These are phyloP conservation scores for Cryptoleucopteryx plumbea DNA, from an alignment of 2,113 vertebrate species.

Conservation along the genomic window DNA sequence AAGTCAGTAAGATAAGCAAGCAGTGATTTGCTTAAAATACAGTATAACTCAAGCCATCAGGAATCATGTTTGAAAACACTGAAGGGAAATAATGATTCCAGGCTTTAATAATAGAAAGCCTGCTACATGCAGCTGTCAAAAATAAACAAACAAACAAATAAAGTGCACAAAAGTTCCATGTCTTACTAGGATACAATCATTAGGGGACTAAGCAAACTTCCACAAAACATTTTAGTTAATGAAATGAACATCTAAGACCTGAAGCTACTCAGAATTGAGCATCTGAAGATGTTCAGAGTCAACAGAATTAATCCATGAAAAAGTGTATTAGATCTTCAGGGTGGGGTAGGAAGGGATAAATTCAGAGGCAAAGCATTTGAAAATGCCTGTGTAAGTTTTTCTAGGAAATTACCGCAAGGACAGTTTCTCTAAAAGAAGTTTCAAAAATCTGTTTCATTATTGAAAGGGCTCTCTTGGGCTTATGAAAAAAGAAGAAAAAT, in stretches of 20 bases:
- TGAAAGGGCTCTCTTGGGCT: neutral
- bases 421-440: neutral
- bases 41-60: neutral
- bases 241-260: neutral
- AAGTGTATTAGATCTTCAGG: fast-evolving
- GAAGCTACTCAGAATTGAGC: neutral
- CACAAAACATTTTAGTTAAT: neutral
- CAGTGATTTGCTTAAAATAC: neutral
- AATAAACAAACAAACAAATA: neutral
- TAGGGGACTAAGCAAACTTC: neutral
- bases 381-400: neutral
- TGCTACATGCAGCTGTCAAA: neutral
- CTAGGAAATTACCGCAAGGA: neutral
- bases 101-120: neutral
- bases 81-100: neutral
- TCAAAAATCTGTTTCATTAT: neutral
- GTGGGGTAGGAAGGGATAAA: neutral
- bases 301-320: neutral
- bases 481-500: neutral
- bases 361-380: neutral
- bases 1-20: neutral
- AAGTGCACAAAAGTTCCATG: neutral
- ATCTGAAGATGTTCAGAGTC: neutral
- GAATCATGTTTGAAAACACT: neutral
- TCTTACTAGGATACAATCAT: neutral